Base-by-base conservation (phyloP, 2,888 invertebrate species). In the Megamerina dolium region DNA sequence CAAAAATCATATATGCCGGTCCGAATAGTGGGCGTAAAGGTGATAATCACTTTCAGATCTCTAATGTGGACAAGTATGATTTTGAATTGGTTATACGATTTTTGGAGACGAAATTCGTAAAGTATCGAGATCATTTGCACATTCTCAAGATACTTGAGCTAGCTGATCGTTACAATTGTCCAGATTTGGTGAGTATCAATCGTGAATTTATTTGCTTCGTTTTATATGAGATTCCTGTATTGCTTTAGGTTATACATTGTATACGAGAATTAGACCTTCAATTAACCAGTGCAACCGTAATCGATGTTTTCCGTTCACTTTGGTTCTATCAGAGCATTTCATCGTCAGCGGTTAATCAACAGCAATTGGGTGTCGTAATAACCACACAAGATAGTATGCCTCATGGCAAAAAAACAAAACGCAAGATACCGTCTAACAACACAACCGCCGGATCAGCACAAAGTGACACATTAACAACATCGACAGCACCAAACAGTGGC, bases 261-360 rank as follows among this genome's bases (percentile, higher is more conserved):
- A 68, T 71, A 42, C 67, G 69, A 40, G 71, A 72, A 55, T 57
- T 72, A 39, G 72, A 72, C 58, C 56, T 70, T 37, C 66, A 68
- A 48, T 57, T 72, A 29, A 65, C 67, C 41, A 63, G 67, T 50
- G 62, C 64, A 41, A 72, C 68, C 34, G 72, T 69, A 3, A 43
- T 72, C 49, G 70, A 72, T 48, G 64, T 72, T 20, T 72, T 66
- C 34, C 65, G 68, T 36, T 57, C 66, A 5, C 50, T 72, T 43
- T 70, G 72, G 69, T 72, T 66, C 53, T 70, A 72, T 41, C 68
- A 69, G 55, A 64, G 65, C 42, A 62, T 66, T 17, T 56, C 66
- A 19, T 57, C 67, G 41, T 6, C 67, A 18, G 57, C 61, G 47
- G 47, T 52, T 17, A 65, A 63, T 42, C 65, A 67, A 41, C 62